Evolutionary conservation across 2,113 vertebrate genomes (phyloP).

Genomic region (Hyperopisus bebe): DNA sequence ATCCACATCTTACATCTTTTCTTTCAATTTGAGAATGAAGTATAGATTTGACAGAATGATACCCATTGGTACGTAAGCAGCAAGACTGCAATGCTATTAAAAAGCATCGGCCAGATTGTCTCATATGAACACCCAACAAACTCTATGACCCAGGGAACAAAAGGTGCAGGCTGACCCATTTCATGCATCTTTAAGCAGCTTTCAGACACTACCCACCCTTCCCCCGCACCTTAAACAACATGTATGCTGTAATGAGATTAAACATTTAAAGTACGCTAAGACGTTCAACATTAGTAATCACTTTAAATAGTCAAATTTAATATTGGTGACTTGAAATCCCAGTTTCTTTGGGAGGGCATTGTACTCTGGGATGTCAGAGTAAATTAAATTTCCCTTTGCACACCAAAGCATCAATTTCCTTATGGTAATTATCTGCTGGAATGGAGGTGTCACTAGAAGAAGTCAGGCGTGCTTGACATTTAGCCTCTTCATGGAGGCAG

Average conservation of each 20-base stretch:
- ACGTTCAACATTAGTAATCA: constrained; percentile 96
- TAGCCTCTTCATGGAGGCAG: constrained; percentile 94
- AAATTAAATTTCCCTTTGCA: constrained; percentile 99
- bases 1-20: neutral
- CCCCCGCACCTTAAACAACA: constrained; percentile 71
- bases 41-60: constrained; percentile 17
- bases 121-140: constrained; percentile 55
- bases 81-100: constrained; percentile 51
- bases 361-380: constrained; percentile 94
- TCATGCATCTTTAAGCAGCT: constrained; percentile 89
- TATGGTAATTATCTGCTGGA: constrained; percentile 99
- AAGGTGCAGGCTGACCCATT: constrained; percentile 62
- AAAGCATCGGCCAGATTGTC: constrained; percentile 52
- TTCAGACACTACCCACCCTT: constrained; percentile 68
- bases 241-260: constrained; percentile 89
- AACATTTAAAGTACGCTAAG: constrained; percentile 87
- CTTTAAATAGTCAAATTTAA: constrained; percentile 97
- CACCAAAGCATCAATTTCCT: constrained; percentile 99
- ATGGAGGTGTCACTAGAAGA: constrained; percentile 98
- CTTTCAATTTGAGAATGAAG: neutral
- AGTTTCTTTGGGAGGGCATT: constrained; percentile 97
- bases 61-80: constrained; percentile 22
- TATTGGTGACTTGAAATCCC: constrained; percentile 91
- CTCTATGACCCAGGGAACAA: constrained; percentile 46
- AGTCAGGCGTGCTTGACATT: constrained; percentile 97